Evolutionary conservation across 2,888 invertebrate species (phyloP).

Genomic region (Saturnia pavonia): DNA sequence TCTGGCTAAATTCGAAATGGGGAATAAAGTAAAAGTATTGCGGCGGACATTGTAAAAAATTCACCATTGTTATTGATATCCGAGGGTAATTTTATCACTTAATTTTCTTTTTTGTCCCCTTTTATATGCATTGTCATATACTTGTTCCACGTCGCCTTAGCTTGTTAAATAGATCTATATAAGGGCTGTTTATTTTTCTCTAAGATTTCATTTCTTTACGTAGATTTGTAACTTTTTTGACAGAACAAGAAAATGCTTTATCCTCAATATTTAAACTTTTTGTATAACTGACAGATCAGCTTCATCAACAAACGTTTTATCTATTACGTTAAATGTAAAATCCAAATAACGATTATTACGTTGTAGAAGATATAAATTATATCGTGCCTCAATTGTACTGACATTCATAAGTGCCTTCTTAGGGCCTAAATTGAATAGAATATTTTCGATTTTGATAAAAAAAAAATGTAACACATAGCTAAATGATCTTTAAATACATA

Average conservation of each 20-base stretch:
- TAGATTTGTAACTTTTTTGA: not conserved
- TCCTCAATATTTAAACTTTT: not conserved
- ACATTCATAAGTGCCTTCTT: no score
- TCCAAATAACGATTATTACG: not conserved
- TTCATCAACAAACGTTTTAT: not conserved
- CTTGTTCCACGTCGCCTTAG: conserved; percentile 63
- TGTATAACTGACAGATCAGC: conserved; percentile 15
- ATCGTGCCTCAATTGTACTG: no score
- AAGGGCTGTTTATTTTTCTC: conserved; percentile 42
- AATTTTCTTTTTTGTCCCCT: conserved; percentile 56
- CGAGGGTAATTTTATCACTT: conserved; percentile 55
- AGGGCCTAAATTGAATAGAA: no score
- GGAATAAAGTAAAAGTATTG: conserved; percentile 34
- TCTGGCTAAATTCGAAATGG: conserved; percentile 50
- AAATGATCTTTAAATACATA: no score
- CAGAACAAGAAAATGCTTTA: not conserved
- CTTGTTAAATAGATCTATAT: conserved; percentile 47
- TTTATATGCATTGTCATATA: conserved; percentile 65
- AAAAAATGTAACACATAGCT: no score
- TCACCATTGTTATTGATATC: conserved; percentile 55
- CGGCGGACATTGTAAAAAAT: conserved; percentile 45
- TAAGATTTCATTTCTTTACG: not conserved
- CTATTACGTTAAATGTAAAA: not conserved
- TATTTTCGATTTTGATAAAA: no score
- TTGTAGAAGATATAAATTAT: no score